A percentile compares a stretch with the other conserved stretches of the same genome.
phyloP scores from a whole-genome alignment of 1,140 invertebrate genomes.

The Drosophila eugracilis region DNA sequence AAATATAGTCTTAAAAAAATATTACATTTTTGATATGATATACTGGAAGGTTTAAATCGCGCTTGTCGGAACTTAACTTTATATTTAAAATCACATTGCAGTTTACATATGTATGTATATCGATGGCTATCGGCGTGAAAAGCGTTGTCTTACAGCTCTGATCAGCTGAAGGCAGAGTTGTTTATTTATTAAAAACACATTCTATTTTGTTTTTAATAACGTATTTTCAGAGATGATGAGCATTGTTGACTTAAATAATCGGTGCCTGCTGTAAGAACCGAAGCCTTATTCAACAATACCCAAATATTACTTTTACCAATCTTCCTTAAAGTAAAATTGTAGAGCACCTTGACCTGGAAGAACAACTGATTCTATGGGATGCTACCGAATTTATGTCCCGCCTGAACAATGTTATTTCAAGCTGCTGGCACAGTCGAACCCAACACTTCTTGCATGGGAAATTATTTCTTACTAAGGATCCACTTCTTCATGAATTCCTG shows the following conservation, averaged over 20 bases:
- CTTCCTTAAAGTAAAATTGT: conserved; percentile 18
- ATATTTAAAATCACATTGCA: too few species aligned
- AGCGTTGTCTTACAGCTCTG: not conserved
- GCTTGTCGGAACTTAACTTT: too few species aligned
- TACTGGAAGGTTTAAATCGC: too few species aligned
- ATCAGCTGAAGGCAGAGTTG: not conserved
- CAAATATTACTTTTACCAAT: not conserved
- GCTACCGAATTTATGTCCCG: conserved; percentile 18
- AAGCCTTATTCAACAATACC: too few species aligned
- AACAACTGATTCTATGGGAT: conserved; percentile 26
- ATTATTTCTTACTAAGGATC: not conserved
- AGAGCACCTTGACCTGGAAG: conserved; percentile 16
- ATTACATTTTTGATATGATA: not conserved
- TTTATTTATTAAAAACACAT: not conserved
- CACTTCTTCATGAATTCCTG: conserved; percentile 12
- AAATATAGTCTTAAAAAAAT: not conserved
- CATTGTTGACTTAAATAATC: conserved; percentile 14
- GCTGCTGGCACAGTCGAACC: conserved; percentile 11
- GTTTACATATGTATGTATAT: too few species aligned
- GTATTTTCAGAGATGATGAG: not conserved
- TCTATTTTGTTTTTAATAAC: not conserved
- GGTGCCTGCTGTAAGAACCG: conserved; percentile 41
- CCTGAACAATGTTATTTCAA: not conserved
- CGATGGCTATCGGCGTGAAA: conserved; percentile 1
- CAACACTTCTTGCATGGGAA: not conserved